Percentiles rank a stretch among this genome's conserved stretches.
phyloP scores from a whole-genome alignment of 1,140 invertebrate genomes.

The Ooceraea biroi region DNA sequence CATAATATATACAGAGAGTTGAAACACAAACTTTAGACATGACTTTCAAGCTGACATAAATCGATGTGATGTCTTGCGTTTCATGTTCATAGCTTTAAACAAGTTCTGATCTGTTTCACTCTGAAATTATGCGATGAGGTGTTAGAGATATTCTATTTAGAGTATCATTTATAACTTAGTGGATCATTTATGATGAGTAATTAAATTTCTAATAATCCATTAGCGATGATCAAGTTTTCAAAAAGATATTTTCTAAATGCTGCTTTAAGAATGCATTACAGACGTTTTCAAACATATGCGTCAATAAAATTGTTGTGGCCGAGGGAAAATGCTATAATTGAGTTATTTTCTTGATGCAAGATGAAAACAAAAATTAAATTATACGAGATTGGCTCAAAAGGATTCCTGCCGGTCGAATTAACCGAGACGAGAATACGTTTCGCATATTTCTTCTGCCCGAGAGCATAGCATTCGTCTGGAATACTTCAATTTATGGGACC shows the following conservation, averaged over 20 bases:
- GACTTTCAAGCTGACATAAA: constrained; percentile 26
- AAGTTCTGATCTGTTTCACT: constrained; percentile 40
- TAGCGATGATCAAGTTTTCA: neutral
- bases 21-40: constrained; percentile 30
- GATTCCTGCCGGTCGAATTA: constrained; percentile 64
- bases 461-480: constrained; percentile 44
- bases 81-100: constrained; percentile 30
- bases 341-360: constrained; percentile 37
- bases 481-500: constrained; percentile 58
- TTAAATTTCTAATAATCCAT: neutral
- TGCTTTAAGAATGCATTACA: neutral
- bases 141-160: constrained; percentile 8
- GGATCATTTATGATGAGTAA: neutral
- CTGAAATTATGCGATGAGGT: constrained; percentile 27
- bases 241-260: neutral
- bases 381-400: neutral
- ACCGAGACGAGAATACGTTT: constrained; percentile 47
- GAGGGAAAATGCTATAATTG: constrained; percentile 2
- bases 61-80: constrained; percentile 26
- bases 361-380: constrained; percentile 40
- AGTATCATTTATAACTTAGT: neutral
- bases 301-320: neutral
- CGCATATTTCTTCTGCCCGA: constrained; percentile 41
- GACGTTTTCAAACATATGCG: neutral
- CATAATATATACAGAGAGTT: constrained; percentile 8